Evolutionary conservation across 1,140 invertebrate genomes (phyloP).

Genomic region (Bombus affinis): DNA sequence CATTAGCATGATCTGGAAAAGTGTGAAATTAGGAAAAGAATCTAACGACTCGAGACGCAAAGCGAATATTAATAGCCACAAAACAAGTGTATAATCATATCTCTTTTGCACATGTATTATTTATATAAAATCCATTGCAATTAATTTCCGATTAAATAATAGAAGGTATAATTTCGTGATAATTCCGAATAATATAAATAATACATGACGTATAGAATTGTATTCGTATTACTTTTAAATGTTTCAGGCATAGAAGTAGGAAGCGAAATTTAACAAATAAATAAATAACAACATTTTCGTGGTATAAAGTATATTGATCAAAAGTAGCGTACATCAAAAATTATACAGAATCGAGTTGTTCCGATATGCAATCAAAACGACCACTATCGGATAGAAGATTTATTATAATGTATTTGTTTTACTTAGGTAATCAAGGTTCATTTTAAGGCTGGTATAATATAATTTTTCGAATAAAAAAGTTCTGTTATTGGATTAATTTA

Average conservation of each 20-base stretch:
- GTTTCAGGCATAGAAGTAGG: slow-evolving; percentile 9
- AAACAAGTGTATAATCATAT: background rate
- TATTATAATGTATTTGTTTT: background rate
- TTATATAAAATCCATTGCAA: background rate
- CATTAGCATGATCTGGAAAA: background rate
- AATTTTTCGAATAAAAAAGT: background rate
- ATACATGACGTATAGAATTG: background rate
- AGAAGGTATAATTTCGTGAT: background rate
- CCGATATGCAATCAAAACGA: slow-evolving; percentile 61
- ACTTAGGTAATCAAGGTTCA: background rate
- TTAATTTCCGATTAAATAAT: background rate
- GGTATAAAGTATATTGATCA: slow-evolving; percentile 59
- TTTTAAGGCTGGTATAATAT: background rate
- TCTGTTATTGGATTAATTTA: background rate
- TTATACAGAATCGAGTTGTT: slow-evolving; percentile 53
- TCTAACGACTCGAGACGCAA: background rate
- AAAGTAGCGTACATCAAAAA: slow-evolving; percentile 57
- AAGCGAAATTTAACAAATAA: slow-evolving; percentile 48
- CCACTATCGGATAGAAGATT: background rate
- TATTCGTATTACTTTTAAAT: background rate
- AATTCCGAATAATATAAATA: background rate
- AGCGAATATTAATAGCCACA: background rate
- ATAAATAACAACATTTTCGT: slow-evolving; percentile 51
- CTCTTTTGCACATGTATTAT: background rate
- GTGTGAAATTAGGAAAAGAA: slow-evolving; percentile 16